Percentiles rank a stretch among this genome's conserved stretches.
phyloP scores from a whole-genome alignment of 2,113 vertebrate genomes.

The Microtus pennsylvanicus region DNA sequence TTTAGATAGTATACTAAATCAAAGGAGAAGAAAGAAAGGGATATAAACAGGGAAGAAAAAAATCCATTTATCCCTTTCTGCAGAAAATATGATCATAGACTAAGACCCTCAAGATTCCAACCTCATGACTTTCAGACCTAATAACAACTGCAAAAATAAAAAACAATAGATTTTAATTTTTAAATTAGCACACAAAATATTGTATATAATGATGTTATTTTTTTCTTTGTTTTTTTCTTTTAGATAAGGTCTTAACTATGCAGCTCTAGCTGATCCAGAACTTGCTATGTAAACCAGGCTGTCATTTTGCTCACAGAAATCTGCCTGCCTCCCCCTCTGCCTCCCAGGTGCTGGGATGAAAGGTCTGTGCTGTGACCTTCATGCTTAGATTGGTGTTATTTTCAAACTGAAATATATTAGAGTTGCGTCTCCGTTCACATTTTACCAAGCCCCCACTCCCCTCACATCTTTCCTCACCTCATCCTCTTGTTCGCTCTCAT shows the following conservation, averaged over 20 bases:
- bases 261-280: neutral
- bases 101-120: neutral
- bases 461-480: neutral
- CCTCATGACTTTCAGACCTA: neutral
- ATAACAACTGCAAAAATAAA: neutral
- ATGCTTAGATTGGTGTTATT: neutral
- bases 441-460: neutral
- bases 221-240: neutral
- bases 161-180: neutral
- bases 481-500: neutral
- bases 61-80: neutral
- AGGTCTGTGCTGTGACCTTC: neutral
- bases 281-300: neutral
- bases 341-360: neutral
- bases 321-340: neutral
- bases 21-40: neutral
- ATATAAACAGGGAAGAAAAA: neutral
- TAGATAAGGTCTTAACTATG: neutral
- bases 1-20: neutral
- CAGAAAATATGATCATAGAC: neutral
- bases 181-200: neutral
- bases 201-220: neutral
- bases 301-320: neutral
- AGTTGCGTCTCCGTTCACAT: neutral
- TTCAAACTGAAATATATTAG: neutral